Evolutionary conservation across 2,113 vertebrate species (phyloP).

Genomic region (Heterotilapia buettikoferi): DNA sequence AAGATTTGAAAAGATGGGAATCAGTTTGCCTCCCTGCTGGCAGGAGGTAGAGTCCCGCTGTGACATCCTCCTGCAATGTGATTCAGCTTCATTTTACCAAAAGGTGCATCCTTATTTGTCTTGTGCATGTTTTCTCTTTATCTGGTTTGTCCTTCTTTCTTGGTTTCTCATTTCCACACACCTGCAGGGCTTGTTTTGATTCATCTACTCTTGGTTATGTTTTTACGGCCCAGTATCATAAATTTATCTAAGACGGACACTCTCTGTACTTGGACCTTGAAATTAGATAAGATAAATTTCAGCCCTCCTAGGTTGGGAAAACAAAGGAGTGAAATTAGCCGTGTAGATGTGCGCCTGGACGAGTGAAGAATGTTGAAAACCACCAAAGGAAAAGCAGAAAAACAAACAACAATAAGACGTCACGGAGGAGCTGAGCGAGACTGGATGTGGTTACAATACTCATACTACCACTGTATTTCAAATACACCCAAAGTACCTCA

Average conservation of each 20-base stretch:
- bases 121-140: not conserved
- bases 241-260: not conserved
- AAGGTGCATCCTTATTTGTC: not conserved
- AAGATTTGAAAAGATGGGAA: not conserved
- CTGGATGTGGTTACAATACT: not conserved
- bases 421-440: not conserved
- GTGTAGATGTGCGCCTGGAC: not conserved
- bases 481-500: not conserved
- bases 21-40: not conserved
- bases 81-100: not conserved
- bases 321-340: not conserved
- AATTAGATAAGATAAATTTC: not conserved
- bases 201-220: not conserved
- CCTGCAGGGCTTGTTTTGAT: not conserved
- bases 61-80: rapidly evolving
- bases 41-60: not conserved
- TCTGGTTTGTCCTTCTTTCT: not conserved
- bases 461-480: not conserved
- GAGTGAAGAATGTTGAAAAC: not conserved
- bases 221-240: not conserved
- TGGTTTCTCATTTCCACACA: not conserved
- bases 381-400: not conserved
- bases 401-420: rapidly evolving
- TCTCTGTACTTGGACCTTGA: not conserved
- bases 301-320: not conserved